These are phyloP conservation scores for Tenualosa ilisha DNA, from an alignment of 2,797 vertebrate species.

Conservation along the genomic window DNA sequence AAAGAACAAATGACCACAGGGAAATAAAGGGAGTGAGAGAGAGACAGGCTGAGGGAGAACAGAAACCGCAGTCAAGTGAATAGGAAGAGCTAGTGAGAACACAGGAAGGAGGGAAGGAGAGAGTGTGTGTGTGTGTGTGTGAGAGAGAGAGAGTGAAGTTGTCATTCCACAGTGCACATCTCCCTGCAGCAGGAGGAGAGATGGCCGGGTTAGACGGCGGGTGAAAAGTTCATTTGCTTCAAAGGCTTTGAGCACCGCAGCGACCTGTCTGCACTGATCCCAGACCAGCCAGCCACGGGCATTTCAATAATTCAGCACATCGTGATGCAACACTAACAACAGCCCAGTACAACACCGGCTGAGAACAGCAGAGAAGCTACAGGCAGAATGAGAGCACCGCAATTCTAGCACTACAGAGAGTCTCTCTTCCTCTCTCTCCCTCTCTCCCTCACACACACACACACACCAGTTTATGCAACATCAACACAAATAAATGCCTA, in stretches of 20 bases:
- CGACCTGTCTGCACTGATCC: constrained; percentile 45
- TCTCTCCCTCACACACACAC: too few relatives aligned
- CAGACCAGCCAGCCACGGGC: constrained; percentile 37
- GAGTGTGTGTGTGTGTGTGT: neutral
- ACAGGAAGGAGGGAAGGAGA: neutral
- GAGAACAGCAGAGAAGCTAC: neutral
- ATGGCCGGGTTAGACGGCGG: constrained; percentile 79
- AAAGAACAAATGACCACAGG: neutral
- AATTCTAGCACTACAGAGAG: neutral
- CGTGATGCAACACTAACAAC: constrained; percentile 46
- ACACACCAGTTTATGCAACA: neutral
- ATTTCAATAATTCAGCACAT: constrained; percentile 53
- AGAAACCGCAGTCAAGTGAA: neutral
- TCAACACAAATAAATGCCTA: neutral
- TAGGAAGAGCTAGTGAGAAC: neutral
- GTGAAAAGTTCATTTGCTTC: constrained; percentile 81
- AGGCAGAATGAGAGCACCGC: neutral
- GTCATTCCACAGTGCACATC: constrained; percentile 46
- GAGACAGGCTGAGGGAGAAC: neutral
- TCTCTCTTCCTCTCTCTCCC: neutral
- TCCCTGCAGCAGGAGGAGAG: constrained; percentile 46
- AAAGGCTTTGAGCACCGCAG: constrained; percentile 61
- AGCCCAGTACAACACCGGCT: neutral
- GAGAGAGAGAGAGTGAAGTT: constrained; percentile 27
- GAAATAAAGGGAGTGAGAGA: neutral